Conservation (phyloP, 2,113 vertebrate genomes). For the Gopherus flavomarginatus region DNA sequence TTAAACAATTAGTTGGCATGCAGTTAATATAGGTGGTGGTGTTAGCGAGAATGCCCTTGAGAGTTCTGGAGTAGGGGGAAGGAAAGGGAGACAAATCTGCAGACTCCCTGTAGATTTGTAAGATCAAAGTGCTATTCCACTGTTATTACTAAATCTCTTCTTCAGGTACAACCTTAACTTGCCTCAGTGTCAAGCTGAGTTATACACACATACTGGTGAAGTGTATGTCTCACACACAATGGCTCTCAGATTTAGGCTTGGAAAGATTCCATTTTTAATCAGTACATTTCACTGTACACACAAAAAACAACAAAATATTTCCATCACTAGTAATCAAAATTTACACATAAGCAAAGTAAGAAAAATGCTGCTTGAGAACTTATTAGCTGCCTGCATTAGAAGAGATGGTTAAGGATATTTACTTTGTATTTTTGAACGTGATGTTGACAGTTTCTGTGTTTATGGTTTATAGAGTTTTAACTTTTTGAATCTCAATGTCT, state of each 20-base stretch:
- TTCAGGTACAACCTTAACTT: neutral
- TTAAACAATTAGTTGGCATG: neutral
- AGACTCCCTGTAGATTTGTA: neutral
- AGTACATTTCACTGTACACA: neutral
- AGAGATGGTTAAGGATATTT: neutral
- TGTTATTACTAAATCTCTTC: neutral
- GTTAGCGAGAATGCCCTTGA: neutral
- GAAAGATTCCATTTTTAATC: neutral
- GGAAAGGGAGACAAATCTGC: neutral
- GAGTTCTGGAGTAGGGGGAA: accelerated
- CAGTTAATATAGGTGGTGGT: neutral
- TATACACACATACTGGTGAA: accelerated
- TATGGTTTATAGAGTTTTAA: neutral
- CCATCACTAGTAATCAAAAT: neutral
- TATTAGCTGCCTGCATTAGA: neutral
- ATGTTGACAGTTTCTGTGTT: neutral
- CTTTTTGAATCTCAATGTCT: neutral
- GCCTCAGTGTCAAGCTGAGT: neutral
- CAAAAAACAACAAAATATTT: neutral
- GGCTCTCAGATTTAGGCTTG: neutral
- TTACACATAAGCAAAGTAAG: neutral
- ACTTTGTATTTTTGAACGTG: neutral
- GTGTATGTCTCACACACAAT: accelerated
- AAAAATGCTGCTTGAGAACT: neutral
- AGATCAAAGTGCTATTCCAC: neutral